Conservation (phyloP, 1,140 invertebrate genomes). For the Drosophila littoralis region DNA sequence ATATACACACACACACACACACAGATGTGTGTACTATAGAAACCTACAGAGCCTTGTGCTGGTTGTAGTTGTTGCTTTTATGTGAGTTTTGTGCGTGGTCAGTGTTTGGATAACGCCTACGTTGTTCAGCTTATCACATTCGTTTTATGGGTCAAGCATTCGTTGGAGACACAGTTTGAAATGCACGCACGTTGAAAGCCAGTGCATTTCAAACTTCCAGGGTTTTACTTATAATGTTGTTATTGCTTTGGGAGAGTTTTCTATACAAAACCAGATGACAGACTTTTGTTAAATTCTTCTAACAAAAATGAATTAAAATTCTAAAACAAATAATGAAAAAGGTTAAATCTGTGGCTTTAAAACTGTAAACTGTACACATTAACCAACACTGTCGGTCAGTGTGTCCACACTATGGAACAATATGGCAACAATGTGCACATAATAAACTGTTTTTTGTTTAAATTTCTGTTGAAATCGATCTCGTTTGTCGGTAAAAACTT, state of each 20-base stretch:
- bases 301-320: too few relatives aligned
- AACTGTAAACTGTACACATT: too few relatives aligned
- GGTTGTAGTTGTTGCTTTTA: conserved; percentile 13
- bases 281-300: too few relatives aligned
- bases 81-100: conserved; percentile 44
- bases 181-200: neutral
- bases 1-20: conserved; percentile 3
- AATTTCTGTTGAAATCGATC: too few relatives aligned
- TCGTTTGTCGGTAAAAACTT: too few relatives aligned
- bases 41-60: neutral
- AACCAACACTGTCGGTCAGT: too few relatives aligned
- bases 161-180: conserved; percentile 33
- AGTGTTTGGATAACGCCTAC: conserved; percentile 48
- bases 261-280: too few relatives aligned
- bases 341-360: too few relatives aligned
- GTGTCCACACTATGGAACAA: too few relatives aligned
- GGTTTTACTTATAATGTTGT: neutral
- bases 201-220: conserved; percentile 4
- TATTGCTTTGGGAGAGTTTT: neutral
- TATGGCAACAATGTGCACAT: too few relatives aligned
- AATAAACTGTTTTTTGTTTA: too few relatives aligned
- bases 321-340: too few relatives aligned
- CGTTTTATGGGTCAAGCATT: conserved; percentile 46
- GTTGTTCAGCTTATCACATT: conserved; percentile 31
- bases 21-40: neutral